Evolutionary conservation across 2,888 invertebrate species (phyloP).

Genomic region (Auanema sp.): DNA sequence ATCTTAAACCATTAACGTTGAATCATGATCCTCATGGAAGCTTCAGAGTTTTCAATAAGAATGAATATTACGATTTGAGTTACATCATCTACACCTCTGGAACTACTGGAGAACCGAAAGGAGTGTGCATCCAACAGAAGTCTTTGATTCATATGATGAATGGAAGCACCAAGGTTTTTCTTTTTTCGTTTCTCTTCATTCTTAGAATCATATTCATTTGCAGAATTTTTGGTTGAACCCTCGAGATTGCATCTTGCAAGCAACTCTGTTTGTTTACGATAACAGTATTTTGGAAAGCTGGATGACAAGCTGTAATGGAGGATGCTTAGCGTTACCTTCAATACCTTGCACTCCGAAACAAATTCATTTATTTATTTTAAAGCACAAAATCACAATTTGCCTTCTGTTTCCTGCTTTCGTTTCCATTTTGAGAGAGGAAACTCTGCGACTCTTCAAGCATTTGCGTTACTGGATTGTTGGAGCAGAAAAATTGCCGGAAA

Average conservation of each 20-base stretch:
- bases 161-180: background rate
- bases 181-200: background rate
- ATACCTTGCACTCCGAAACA: conserved; percentile 29
- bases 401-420: conserved; percentile 47
- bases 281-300: conserved; percentile 55
- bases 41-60: background rate
- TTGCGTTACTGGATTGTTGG: conserved; percentile 56
- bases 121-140: conserved; percentile 37
- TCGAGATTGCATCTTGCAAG: conserved; percentile 30
- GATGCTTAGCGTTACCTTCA: conserved; percentile 25
- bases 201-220: background rate
- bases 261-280: conserved; percentile 54
- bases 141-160: conserved; percentile 40
- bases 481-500: conserved; percentile 46
- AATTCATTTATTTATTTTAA: conserved; percentile 27
- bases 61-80: conserved; percentile 27
- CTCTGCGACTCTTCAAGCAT: conserved; percentile 21
- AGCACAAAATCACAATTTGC: conserved; percentile 43
- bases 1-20: background rate
- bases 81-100: conserved; percentile 62
- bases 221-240: conserved; percentile 8
- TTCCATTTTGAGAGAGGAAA: conserved; percentile 23
- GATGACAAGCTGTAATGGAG: conserved; percentile 40
- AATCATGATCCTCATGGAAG: background rate
- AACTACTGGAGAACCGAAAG: conserved; percentile 59